Evolutionary conservation across 2,797 vertebrate genomes (phyloP).

Genomic region (Knipowitschia caucasica): DNA sequence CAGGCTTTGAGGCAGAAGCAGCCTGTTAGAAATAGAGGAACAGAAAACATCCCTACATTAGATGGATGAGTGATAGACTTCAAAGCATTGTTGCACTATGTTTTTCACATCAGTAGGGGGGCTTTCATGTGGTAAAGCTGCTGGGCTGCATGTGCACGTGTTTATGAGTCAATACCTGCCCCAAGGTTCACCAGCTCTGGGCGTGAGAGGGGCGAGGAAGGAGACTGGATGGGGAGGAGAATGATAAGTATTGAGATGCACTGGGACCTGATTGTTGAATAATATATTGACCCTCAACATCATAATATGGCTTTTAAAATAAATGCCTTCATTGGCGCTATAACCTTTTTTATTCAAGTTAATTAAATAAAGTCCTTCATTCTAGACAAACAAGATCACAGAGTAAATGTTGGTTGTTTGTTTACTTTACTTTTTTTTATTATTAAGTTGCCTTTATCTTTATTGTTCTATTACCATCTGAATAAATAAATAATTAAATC

Average conservation of each 20-base stretch:
- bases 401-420: no score
- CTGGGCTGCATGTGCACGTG: slow-evolving; percentile 44
- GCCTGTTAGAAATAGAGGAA: slow-evolving; percentile 59
- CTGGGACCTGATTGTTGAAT: neutral
- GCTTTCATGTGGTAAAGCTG: slow-evolving; percentile 72
- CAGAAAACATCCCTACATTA: slow-evolving; percentile 63
- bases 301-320: neutral
- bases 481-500: no score
- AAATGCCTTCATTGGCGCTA: no score
- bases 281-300: neutral
- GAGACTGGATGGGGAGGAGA: neutral
- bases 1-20: slow-evolving; percentile 50
- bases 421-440: no score
- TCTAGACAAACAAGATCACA: no score
- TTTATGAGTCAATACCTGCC: slow-evolving; percentile 36
- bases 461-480: no score
- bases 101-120: slow-evolving; percentile 59
- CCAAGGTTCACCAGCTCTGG: slow-evolving; percentile 9
- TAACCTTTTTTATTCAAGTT: no score
- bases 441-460: no score
- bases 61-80: slow-evolving; percentile 66
- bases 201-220: slow-evolving; percentile 1
- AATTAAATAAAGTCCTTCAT: no score
- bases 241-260: slow-evolving; percentile 12
- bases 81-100: slow-evolving; percentile 69